Base-by-base conservation (phyloP, 2,888 invertebrate genomes). In the Apodemia hepburni region DNA sequence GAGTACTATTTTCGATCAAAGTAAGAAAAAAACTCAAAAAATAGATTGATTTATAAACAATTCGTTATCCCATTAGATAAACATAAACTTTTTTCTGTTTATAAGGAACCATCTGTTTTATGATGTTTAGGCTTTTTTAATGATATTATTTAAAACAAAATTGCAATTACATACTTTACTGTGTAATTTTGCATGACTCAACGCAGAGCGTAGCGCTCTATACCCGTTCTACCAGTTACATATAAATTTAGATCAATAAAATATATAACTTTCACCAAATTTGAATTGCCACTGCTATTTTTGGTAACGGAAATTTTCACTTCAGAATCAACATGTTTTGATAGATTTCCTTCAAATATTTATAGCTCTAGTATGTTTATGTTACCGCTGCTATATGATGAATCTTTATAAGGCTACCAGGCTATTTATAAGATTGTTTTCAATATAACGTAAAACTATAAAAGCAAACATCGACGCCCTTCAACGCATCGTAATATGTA, bases 1-100 rank as follows among this genome's bases (percentile, higher is more conserved):
- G 54, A 17, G 51, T 27, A 54, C 54, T 61, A 51, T 29, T 64
- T 61, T 45, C 45, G 66, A 68, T 68, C 66, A 68, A 68, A 68
- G 68, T 64, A 60, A 59, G 49, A 60, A 64, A 66, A 42, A 66
- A 64, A 51, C 58, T 18, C 47, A 62, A 61, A 65, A 68, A 59
- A 65, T 42, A 42, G 60, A 64, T 47, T 47, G 22, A 51, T 33
- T 17, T 27, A 49, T 66, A 66, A 68, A 66, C 64, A 66, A 61
- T 63, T 64, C 63, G 59, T 54, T 54, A 54, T 54, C 54, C 54
- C 27, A 22, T 54, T 54, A 54, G 27, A 27, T 54, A 54, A 54
- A 54, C 54, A 54, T 54, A 22, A 22, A 54, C 54, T 54, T 54
- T 27, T 27, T 11, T 54, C 54, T 54, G 60, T 45, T 60, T 33